These are phyloP conservation scores for Ashinkailepas kermadecensis DNA, from an alignment of 2,888 invertebrate genomes.

Conservation along the genomic window DNA sequence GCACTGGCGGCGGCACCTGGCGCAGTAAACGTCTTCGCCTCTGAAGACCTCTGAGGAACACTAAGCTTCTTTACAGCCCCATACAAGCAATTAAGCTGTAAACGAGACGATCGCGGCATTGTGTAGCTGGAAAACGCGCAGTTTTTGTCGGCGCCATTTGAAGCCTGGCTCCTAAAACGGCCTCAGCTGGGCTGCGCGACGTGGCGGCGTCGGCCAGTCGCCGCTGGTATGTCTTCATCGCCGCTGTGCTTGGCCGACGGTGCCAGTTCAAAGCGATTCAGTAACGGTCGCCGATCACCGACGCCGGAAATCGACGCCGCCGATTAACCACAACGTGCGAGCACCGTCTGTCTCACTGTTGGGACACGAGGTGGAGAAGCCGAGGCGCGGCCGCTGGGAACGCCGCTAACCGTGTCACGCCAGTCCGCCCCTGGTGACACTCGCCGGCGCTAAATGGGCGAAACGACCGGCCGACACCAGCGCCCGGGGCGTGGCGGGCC, in stretches of 20 bases:
- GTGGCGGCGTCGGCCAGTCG: neutral
- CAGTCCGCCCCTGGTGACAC: neutral
- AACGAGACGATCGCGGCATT: neutral
- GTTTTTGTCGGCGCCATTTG: neutral
- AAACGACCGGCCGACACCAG: neutral
- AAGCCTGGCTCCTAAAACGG: neutral
- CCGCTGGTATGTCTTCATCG: neutral
- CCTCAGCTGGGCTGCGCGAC: neutral
- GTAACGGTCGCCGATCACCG: neutral
- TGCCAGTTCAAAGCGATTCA: neutral
- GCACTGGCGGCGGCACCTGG: neutral
- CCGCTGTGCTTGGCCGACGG: neutral
- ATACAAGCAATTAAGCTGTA: constrained; percentile 16
- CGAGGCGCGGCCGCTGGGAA: neutral
- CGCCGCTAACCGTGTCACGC: neutral
- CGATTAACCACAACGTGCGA: neutral
- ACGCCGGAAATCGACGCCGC: neutral
- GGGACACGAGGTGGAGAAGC: neutral
- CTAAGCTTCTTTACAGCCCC: neutral
- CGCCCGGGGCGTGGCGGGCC: neutral
- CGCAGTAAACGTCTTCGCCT: neutral
- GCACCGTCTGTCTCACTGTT: neutral
- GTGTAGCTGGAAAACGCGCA: neutral
- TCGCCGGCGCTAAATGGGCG: neutral
- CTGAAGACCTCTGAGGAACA: neutral